Evolutionary conservation across 2,113 vertebrate species (phyloP).

Genomic region (Asarcornis scutulata): DNA sequence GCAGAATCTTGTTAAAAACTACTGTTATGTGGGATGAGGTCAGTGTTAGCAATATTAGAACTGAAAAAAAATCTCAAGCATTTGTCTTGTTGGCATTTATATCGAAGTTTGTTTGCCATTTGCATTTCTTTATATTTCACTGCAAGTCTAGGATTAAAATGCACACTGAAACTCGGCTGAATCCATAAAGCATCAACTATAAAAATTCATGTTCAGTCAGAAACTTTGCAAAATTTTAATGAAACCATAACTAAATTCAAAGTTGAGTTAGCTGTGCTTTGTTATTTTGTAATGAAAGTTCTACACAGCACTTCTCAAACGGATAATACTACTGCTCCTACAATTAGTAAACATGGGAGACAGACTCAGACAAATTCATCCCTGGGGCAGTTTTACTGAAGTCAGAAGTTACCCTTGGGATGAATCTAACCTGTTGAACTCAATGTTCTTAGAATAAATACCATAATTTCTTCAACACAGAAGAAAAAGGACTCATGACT

Average conservation of each 20-base stretch:
- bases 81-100: constrained; percentile 67
- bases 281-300: constrained; percentile 53
- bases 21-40: constrained; percentile 14
- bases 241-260: constrained; percentile 64
- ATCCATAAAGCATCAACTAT: constrained; percentile 63
- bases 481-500: neutral
- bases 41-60: constrained; percentile 10
- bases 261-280: constrained; percentile 15
- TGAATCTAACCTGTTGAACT: constrained; percentile 46
- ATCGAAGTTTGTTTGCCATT: constrained; percentile 52
- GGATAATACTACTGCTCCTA: neutral
- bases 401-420: constrained; percentile 30
- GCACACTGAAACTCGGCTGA: constrained; percentile 24
- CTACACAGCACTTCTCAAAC: neutral
- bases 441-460: constrained; percentile 6
- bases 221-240: constrained; percentile 67
- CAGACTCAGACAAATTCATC: neutral
- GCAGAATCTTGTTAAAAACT: constrained; percentile 18
- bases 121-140: constrained; percentile 67
- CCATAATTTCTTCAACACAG: neutral
- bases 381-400: neutral
- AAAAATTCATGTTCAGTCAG: constrained; percentile 59
- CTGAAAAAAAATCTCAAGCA: constrained; percentile 5
- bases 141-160: constrained; percentile 52
- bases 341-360: constrained; percentile 50